Evolutionary conservation across 2,113 vertebrate species (phyloP).

Genomic region (Pseudopipra pipra): DNA sequence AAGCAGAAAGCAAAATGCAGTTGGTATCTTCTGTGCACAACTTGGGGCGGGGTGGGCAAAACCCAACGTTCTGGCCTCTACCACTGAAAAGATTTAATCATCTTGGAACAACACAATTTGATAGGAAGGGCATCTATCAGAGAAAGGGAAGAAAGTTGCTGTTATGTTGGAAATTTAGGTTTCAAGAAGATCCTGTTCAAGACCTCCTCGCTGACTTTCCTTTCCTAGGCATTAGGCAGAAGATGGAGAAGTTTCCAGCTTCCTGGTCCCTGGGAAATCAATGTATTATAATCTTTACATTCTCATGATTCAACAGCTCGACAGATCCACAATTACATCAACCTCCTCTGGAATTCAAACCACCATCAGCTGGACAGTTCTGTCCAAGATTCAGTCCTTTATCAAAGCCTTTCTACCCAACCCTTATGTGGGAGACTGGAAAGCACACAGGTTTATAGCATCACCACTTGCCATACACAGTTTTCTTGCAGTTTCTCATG

Average conservation of each 20-base stretch:
- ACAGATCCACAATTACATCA: conserved; percentile 1
- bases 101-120: neutral
- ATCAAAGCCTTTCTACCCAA: neutral
- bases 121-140: neutral
- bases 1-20: neutral
- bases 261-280: conserved; percentile 47
- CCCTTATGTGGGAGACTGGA: neutral
- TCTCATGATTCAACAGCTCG: neutral
- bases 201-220: conserved; percentile 3
- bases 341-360: neutral
- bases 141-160: neutral
- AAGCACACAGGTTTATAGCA: neutral
- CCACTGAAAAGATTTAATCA: neutral
- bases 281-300: neutral
- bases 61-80: neutral
- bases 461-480: neutral
- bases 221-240: conserved; percentile 27
- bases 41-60: neutral
- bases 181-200: conserved; percentile 36
- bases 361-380: neutral
- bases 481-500: neutral
- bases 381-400: neutral
- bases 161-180: neutral
- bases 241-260: neutral
- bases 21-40: neutral